Evolutionary conservation across 2,888 invertebrate species (phyloP).

Genomic region (Galerucella nymphaeae): DNA sequence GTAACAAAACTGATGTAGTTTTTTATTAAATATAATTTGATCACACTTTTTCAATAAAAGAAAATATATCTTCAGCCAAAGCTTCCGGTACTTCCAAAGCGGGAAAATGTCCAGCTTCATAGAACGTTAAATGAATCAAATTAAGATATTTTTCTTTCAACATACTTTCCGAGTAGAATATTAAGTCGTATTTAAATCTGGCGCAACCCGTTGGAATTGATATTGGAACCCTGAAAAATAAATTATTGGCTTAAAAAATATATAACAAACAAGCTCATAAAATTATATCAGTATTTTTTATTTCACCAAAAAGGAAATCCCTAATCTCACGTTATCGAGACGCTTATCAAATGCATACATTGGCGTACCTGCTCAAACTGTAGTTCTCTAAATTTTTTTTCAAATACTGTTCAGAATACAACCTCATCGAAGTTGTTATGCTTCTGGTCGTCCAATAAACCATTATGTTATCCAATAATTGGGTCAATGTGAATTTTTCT

Average conservation of each 20-base stretch:
- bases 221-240: conserved; percentile 71
- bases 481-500: conserved; percentile 74
- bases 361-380: conserved; percentile 5
- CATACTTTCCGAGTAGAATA: conserved; percentile 70
- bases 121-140: conserved; percentile 67
- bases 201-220: conserved; percentile 80
- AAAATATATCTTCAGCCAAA: conserved; percentile 53
- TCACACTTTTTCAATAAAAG: conserved; percentile 44
- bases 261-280: no score
- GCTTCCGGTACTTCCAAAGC: conserved; percentile 54
- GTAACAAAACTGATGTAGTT: no score
- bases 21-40: no score
- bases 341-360: not conserved
- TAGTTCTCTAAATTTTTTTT: not conserved
- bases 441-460: conserved; percentile 81
- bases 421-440: conserved; percentile 78
- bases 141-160: conserved; percentile 74
- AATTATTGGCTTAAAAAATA: not conserved
- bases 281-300: no score
- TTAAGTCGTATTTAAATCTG: conserved; percentile 77
- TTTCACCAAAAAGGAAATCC: no score
- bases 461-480: conserved; percentile 82
- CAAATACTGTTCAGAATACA: conserved; percentile 73
- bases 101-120: conserved; percentile 54
- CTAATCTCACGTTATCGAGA: no score